Evolutionary conservation across 2,888 invertebrate species (phyloP).

Genomic region (Drosophila lacicola): DNA sequence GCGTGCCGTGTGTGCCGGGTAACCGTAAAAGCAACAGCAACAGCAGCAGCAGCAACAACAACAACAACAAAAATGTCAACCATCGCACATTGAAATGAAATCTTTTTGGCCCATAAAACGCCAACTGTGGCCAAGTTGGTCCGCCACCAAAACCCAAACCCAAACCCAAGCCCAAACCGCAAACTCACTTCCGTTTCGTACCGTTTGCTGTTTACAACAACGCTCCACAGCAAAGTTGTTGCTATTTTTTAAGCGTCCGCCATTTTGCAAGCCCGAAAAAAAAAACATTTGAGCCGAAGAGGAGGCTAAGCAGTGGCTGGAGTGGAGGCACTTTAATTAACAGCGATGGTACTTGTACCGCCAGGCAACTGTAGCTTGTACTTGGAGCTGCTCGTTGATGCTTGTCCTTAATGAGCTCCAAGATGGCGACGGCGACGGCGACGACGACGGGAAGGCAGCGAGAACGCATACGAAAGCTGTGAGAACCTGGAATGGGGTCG

Average conservation of each 20-base stretch:
- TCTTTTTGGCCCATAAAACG: conserved; percentile 80
- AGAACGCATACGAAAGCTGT: conserved; percentile 39
- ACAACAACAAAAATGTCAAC: conserved; percentile 61
- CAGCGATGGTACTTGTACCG: conserved; percentile 23
- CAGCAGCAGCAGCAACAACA: conserved; percentile 6
- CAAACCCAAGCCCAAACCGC: conserved; percentile 64
- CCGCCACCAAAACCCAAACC: conserved; percentile 47
- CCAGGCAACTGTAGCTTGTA: neutral
- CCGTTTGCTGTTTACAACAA: conserved; percentile 51
- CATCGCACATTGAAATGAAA: conserved; percentile 72
- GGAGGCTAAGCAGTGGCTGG: conserved; percentile 12
- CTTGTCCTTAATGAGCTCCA: conserved; percentile 42
- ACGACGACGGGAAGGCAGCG: too few relatives aligned
- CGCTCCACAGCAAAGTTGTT: conserved; percentile 27
- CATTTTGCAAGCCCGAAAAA: conserved; percentile 60
- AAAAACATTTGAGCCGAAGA: conserved; percentile 18
- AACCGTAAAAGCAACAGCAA: conserved; percentile 15
- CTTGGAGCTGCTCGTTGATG: neutral
- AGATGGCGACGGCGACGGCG: conserved; percentile 47
- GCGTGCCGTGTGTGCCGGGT: conserved; percentile 23
- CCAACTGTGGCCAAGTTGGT: conserved; percentile 67
- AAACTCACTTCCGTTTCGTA: conserved; percentile 79
- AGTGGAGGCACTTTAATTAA: conserved; percentile 64
- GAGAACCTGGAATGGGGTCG: conserved; percentile 45
- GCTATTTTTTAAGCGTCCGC: conserved; percentile 42